phyloP scores from a whole-genome alignment of 2,888 invertebrate genomes.

The Thymelicus lineola region DNA sequence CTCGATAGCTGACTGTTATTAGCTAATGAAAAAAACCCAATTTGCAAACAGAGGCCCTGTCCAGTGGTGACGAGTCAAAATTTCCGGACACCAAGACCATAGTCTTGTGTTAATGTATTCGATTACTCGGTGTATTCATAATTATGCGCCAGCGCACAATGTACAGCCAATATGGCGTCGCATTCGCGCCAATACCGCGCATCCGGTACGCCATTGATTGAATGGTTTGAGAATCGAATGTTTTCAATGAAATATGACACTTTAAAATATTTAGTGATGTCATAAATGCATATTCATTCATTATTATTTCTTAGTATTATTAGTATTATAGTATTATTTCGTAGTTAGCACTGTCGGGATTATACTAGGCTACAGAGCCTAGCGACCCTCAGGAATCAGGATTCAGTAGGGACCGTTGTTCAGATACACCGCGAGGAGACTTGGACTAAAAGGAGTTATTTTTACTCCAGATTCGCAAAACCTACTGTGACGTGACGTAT shows the following conservation, averaged over 20 bases:
- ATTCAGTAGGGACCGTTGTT: too few species aligned
- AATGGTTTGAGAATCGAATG: slow-evolving; percentile 49
- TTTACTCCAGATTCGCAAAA: too few species aligned
- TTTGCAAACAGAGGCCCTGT: slow-evolving; percentile 48
- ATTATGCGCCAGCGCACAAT: slow-evolving; percentile 51
- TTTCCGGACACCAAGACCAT: slow-evolving; percentile 52
- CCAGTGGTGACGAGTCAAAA: slow-evolving; percentile 56
- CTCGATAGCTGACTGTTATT: not conserved
- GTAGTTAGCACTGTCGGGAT: too few species aligned
- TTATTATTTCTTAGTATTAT: not conserved
- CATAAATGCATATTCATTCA: not conserved
- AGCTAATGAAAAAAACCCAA: slow-evolving; percentile 33
- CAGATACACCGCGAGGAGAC: too few species aligned
- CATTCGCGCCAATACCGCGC: slow-evolving; percentile 46
- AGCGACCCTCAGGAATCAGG: too few species aligned
- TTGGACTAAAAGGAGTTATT: too few species aligned
- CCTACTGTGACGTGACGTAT: too few species aligned
- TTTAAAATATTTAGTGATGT: not conserved
- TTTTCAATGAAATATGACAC: slow-evolving; percentile 42
- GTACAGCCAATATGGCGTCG: slow-evolving; percentile 50
- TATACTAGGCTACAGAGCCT: too few species aligned
- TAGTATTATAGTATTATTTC: too few species aligned
- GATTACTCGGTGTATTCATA: slow-evolving; percentile 56
- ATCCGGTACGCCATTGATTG: slow-evolving; percentile 49
- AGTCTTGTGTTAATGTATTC: slow-evolving; percentile 64